Conservation (phyloP, 1,140 invertebrate species). For the Dysdera silvatica region DNA sequence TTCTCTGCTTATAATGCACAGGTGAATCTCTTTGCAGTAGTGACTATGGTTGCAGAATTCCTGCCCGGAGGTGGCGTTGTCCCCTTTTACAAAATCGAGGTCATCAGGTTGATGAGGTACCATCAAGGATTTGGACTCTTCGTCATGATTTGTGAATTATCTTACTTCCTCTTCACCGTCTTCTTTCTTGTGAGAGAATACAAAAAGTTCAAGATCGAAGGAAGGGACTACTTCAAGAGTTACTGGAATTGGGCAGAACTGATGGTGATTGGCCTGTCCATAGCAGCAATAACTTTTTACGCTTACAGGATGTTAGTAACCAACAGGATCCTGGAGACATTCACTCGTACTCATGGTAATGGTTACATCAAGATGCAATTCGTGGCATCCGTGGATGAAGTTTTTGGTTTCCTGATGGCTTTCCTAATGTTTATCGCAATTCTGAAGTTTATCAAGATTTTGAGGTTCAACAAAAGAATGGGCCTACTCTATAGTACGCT, state of each 20-base stretch:
- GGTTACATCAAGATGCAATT: conserved; percentile 50
- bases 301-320: conserved; percentile 45
- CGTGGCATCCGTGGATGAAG: conserved; percentile 48
- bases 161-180: conserved; percentile 46
- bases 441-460: conserved; percentile 49
- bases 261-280: conserved; percentile 42
- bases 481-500: conserved; percentile 41
- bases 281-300: conserved; percentile 47
- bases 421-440: conserved; percentile 48
- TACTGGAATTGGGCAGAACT: conserved; percentile 50
- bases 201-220: conserved; percentile 37
- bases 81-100: conserved; percentile 49
- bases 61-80: conserved; percentile 48
- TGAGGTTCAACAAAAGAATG: conserved; percentile 47
- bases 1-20: conserved; percentile 54
- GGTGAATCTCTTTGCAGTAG: conserved; percentile 49
- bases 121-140: conserved; percentile 39
- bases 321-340: conserved; percentile 41
- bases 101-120: conserved; percentile 42
- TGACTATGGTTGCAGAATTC: conserved; percentile 49
- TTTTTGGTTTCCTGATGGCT: conserved; percentile 45
- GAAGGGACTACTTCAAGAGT: conserved; percentile 44
- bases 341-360: conserved; percentile 43
- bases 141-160: conserved; percentile 42
- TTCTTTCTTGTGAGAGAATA: conserved; percentile 49